Conservation (phyloP, 2,113 vertebrate species). For the Verasper variegatus region DNA sequence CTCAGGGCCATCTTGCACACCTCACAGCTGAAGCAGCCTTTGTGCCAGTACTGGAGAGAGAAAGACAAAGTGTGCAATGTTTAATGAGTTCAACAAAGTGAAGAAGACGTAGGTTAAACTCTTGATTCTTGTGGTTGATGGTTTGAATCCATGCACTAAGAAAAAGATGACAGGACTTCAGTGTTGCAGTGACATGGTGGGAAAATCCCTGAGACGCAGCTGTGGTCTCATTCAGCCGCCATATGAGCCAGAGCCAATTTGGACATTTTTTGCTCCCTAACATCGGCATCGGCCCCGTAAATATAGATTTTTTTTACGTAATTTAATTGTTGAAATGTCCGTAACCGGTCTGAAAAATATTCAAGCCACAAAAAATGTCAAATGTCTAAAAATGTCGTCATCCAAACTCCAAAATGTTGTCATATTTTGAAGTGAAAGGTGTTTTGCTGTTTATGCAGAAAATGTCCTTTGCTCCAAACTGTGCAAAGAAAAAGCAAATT, state of each 20-base stretch:
- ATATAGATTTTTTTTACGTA: too few relatives aligned
- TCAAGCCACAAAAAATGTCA: too few relatives aligned
- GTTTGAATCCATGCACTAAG: not conserved
- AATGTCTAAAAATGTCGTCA: not conserved
- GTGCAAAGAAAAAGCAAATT: too few relatives aligned
- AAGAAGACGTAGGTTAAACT: not conserved
- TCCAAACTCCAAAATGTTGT: not conserved
- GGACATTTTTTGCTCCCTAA: too few relatives aligned
- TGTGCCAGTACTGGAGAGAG: constrained; percentile 93
- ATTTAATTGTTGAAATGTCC: too few relatives aligned
- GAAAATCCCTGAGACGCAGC: constrained; percentile 18
- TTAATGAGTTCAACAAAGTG: not conserved
- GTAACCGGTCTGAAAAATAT: too few relatives aligned
- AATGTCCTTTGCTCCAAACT: too few relatives aligned
- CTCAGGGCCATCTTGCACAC: constrained; percentile 99
- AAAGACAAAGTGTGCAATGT: not conserved
- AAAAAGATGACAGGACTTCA: not conserved
- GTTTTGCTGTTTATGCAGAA: too few relatives aligned
- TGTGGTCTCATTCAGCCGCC: constrained; percentile 3
- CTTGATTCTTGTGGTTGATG: not conserved
- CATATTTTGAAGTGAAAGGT: too few relatives aligned
- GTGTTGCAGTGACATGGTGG: not conserved
- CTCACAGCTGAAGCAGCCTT: constrained; percentile 98
- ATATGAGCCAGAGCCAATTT: not conserved
- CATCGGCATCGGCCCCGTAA: too few relatives aligned